Conservation (phyloP, 2,888 invertebrate genomes). For the Uloborus plumipes region DNA sequence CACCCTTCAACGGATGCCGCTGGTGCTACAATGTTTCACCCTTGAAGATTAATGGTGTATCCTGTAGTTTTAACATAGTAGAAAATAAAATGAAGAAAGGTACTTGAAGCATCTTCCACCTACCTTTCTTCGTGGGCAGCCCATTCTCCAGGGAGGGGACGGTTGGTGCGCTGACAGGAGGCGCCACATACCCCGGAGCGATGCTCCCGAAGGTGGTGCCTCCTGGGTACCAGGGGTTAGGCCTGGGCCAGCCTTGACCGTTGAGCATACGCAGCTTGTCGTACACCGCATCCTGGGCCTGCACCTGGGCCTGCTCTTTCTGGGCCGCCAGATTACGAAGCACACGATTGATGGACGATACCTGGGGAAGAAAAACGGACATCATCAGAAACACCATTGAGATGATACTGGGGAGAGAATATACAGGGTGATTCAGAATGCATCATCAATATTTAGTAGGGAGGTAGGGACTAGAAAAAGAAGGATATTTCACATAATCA, state of each 20-base stretch:
- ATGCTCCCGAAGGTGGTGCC: constrained; percentile 66
- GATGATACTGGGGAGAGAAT: no score
- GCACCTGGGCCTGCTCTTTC: constrained; percentile 81
- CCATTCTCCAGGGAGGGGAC: constrained; percentile 53
- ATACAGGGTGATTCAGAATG: no score
- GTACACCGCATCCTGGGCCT: constrained; percentile 69
- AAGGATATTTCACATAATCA: no score
- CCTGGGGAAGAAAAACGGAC: constrained; percentile 76
- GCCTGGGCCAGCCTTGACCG: constrained; percentile 70
- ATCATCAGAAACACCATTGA: background rate
- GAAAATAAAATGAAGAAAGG: no score
- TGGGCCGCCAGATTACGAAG: constrained; percentile 95
- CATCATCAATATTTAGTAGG: no score
- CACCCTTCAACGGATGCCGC: no score
- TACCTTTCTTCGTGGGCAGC: constrained; percentile 64
- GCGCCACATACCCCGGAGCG: constrained; percentile 65
- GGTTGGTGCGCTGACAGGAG: constrained; percentile 54
- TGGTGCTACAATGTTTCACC: no score
- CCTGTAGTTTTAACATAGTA: no score
- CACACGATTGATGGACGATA: constrained; percentile 98
- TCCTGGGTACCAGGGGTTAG: constrained; percentile 66
- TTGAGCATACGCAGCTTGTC: constrained; percentile 73
- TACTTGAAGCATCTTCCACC: background rate
- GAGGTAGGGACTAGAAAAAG: no score
- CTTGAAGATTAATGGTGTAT: no score